Conservation (phyloP, 2,113 vertebrate genomes). For the Lepus americanus region DNA sequence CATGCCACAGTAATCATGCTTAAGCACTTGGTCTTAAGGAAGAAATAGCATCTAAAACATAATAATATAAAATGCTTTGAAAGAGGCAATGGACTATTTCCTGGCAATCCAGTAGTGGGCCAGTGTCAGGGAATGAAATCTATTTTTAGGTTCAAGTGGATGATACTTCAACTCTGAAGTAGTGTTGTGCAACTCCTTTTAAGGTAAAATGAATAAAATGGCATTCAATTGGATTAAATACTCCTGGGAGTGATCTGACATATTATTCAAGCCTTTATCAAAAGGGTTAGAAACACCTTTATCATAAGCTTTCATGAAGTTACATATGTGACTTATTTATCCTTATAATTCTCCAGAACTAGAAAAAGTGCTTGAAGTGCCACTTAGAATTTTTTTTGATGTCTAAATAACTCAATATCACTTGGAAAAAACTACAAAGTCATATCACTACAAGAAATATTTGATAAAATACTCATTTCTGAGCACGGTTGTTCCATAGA, state of each 20-base stretch:
- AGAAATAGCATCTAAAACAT: slow-evolving; percentile 3
- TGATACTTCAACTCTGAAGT: background rate
- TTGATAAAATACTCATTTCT: slow-evolving; percentile 34
- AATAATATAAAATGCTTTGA: background rate
- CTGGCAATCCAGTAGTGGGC: background rate
- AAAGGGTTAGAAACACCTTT: background rate
- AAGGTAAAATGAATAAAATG: slow-evolving; percentile 27
- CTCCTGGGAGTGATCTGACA: background rate
- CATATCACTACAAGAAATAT: slow-evolving; percentile 9
- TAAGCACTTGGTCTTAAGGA: background rate
- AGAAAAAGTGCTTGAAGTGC: background rate
- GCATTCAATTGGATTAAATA: slow-evolving; percentile 20
- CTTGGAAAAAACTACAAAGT: background rate
- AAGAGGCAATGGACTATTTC: background rate
- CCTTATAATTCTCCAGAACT: background rate
- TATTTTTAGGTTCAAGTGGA: background rate
- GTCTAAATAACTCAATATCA: slow-evolving; percentile 3
- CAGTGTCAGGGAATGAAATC: background rate
- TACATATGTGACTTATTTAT: slow-evolving; percentile 26
- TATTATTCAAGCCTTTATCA: background rate
- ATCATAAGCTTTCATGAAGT: background rate
- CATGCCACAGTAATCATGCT: background rate
- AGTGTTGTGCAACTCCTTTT: background rate
- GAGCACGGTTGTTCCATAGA: background rate
- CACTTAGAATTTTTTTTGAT: slow-evolving; percentile 5